A percentile compares a stretch with the other conserved stretches of the same genome.
Conservation (phyloP, 2,888 invertebrate species). For the Flabesymbios commensalis region DNA sequence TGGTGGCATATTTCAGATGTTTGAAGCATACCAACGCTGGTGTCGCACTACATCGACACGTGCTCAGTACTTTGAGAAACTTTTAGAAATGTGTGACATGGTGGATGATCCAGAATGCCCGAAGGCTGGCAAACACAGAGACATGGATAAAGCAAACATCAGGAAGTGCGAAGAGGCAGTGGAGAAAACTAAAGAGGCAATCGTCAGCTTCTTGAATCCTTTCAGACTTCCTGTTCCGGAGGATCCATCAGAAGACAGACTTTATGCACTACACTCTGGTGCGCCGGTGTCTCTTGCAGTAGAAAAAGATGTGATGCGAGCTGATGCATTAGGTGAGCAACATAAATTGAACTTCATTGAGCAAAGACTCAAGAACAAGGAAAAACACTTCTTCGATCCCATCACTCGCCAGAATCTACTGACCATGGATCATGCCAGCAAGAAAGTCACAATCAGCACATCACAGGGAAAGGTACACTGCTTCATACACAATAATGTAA, state of each 20-base stretch:
- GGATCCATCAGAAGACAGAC: no score
- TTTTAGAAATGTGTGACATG: no score
- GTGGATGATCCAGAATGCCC: slow-evolving; percentile 10
- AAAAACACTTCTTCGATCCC: slow-evolving; percentile 18
- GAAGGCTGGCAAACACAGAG: slow-evolving; percentile 6
- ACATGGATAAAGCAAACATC: slow-evolving; percentile 14
- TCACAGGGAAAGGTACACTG: slow-evolving; percentile 23
- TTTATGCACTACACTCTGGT: slow-evolving; percentile 25
- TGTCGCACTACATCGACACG: no score
- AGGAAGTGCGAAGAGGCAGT: slow-evolving; percentile 22
- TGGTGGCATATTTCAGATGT: no score
- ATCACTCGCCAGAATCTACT: slow-evolving; percentile 8
- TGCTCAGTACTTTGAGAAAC: no score
- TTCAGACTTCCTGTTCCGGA: slow-evolving; percentile 18
- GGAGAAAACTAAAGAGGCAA: slow-evolving; percentile 9
- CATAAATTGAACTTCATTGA: slow-evolving; percentile 9
- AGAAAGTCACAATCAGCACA: slow-evolving; percentile 19
- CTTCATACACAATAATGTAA: no score
- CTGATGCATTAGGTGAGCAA: slow-evolving; percentile 6
- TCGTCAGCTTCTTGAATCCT: slow-evolving; percentile 24
- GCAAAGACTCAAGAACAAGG: slow-evolving; percentile 3
- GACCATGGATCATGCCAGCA: slow-evolving; percentile 16
- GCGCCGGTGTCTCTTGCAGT: slow-evolving; percentile 12
- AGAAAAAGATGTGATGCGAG: slow-evolving; percentile 12
- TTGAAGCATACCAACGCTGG: no score